Evolutionary conservation across 2,888 invertebrate species (phyloP).

Genomic region (Tetragnatha montana): DNA sequence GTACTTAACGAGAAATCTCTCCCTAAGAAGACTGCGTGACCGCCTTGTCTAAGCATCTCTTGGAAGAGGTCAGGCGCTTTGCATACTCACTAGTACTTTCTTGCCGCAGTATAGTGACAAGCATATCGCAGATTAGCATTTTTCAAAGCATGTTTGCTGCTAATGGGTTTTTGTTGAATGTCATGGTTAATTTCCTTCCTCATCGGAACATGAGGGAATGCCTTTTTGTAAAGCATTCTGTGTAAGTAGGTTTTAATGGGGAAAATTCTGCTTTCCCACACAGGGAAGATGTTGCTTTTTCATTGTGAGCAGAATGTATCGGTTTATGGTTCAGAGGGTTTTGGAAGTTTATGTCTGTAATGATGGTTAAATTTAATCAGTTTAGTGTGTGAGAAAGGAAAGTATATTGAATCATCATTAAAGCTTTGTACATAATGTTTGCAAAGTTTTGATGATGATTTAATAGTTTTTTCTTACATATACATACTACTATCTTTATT

Average conservation of each 20-base stretch:
- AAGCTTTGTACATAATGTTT: no score
- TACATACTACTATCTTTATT: no score
- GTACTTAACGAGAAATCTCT: not conserved
- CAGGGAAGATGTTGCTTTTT: no score
- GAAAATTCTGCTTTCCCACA: no score
- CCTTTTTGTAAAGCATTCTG: not conserved
- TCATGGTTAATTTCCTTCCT: not conserved
- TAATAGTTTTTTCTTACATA: no score
- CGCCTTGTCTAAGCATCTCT: not conserved
- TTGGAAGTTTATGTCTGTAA: no score
- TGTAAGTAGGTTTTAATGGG: not conserved
- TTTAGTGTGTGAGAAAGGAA: no score
- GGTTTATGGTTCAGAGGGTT: no score
- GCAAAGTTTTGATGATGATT: no score
- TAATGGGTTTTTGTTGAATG: not conserved
- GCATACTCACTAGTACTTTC: not conserved
- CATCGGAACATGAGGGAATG: not conserved
- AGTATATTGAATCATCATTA: no score
- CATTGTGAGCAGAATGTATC: no score
- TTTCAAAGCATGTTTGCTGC: not conserved
- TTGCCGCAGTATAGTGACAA: not conserved
- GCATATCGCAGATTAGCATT: not conserved
- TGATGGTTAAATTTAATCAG: no score
- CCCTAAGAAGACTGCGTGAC: not conserved
- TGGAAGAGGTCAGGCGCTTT: not conserved